Evolutionary conservation across 2,888 invertebrate genomes (phyloP).

Genomic region (Rhagonycha fulva): DNA sequence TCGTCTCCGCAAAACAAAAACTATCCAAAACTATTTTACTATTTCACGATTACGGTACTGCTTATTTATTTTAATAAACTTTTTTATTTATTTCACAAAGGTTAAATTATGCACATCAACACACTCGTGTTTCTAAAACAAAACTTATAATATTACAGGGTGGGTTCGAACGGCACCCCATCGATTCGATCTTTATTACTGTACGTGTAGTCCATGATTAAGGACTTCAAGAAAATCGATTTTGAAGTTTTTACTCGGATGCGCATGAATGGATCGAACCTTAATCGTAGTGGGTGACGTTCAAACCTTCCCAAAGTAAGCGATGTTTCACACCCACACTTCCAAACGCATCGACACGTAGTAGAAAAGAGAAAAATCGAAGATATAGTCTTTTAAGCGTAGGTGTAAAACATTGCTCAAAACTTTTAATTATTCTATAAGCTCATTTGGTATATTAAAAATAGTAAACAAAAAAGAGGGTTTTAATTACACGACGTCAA

Average conservation of each 20-base stretch:
- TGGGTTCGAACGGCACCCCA: no score
- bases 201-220: no score
- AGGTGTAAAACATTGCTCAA: not conserved
- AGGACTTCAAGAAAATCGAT: no score
- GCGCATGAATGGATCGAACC: no score
- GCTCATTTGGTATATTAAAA: constrained; percentile 1
- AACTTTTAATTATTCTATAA: not conserved
- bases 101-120: not conserved
- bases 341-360: not conserved
- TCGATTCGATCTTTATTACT: no score
- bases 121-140: not conserved
- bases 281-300: no score
- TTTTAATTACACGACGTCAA: constrained; percentile 29
- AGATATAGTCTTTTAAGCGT: not conserved
- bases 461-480: not conserved
- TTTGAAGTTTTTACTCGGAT: no score
- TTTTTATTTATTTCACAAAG: not conserved
- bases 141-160: not conserved
- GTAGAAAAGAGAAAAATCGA: not conserved
- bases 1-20: not conserved
- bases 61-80: not conserved
- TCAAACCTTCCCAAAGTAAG: not conserved
- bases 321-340: not conserved
- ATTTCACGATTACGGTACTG: not conserved
- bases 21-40: not conserved